phyloP scores from a whole-genome alignment of 2,113 vertebrate genomes.

The Psammodynastes pulverulentus region DNA sequence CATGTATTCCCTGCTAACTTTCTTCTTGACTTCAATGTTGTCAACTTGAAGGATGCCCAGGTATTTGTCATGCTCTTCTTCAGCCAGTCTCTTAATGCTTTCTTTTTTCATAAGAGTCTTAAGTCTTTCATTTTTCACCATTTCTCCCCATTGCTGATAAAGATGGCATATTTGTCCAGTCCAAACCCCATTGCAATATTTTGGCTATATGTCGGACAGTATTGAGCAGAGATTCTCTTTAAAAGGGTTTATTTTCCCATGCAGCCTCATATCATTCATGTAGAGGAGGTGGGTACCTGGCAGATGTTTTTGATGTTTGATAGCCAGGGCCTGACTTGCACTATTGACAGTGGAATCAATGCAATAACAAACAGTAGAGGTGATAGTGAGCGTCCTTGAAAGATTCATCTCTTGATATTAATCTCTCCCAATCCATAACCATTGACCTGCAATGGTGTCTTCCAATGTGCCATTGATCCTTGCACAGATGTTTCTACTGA shows the following conservation, averaged over 20 bases:
- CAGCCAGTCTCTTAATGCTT: not conserved
- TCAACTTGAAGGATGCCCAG: not conserved
- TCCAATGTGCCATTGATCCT: not conserved
- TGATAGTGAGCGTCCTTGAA: not conserved
- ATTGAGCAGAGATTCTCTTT: not conserved
- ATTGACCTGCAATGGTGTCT: not conserved
- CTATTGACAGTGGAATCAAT: not conserved
- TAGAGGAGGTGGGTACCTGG: not conserved
- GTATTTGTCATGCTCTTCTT: not conserved
- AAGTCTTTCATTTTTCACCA: not conserved
- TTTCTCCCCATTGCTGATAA: not conserved
- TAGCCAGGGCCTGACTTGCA: not conserved
- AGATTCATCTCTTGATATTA: not conserved
- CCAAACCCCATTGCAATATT: not conserved
- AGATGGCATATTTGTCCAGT: not conserved
- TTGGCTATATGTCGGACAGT: not conserved
- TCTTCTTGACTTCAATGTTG: not conserved
- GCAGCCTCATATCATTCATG: not conserved
- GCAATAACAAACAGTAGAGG: not conserved
- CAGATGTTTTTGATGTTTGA: not conserved
- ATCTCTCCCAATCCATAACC: not conserved
- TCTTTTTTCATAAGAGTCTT: not conserved
- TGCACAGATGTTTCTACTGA: not conserved
- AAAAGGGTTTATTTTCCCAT: not conserved
- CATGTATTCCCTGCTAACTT: not conserved